Evolutionary conservation across 2,113 vertebrate species (phyloP), one percentile per base, ranked within the genome.

Genomic region (Perccottus glenii): DNA sequence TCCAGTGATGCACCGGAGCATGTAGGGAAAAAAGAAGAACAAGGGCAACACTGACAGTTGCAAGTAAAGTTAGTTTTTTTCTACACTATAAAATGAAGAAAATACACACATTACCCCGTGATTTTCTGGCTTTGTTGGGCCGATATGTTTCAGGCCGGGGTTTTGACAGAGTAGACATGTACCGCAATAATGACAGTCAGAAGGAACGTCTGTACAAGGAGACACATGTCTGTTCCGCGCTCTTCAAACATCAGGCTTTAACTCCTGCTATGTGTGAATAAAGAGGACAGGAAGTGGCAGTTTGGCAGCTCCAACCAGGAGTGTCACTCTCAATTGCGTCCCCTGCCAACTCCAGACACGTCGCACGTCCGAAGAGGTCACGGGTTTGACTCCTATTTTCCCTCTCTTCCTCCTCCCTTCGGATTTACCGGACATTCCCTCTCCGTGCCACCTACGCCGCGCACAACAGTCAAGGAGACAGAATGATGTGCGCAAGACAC

Each of bases 231-330:
- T 92, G 91, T 89, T 91, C 88, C 77, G 62, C 57, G 85, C 87
- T 92, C 90, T 87, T 93, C 91, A 92, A 89, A 87, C 61, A 79
- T 87, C 86, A 84, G 64, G 76, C 87, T 86, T 88, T 88, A 87
- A 88, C 90, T 91, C 92, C 89, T 74, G 86, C 84, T 88, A 90
- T 82, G 87, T 91, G 90, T 92, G 90, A 91, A 92, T 93, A 92
- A 92, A 91, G 89, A 89, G 86, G 90, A 93, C 91, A 92, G 90
- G 91, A 92, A 92, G 91, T 91, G 91, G 92, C 89, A 91, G 91
- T 90, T 93, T 93, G 93, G 92, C 93, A 91, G 91, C 90, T 93
- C 91, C 90, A 90, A 91, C 92, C 91, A 91, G 88, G 90, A 90
- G 89, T 93, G 91, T 92, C 92, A 93, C 86, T 89, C 90, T 87